These are phyloP conservation scores for Bombus balteatus DNA, from an alignment of 1,140 invertebrate genomes.

Conservation along the genomic window DNA sequence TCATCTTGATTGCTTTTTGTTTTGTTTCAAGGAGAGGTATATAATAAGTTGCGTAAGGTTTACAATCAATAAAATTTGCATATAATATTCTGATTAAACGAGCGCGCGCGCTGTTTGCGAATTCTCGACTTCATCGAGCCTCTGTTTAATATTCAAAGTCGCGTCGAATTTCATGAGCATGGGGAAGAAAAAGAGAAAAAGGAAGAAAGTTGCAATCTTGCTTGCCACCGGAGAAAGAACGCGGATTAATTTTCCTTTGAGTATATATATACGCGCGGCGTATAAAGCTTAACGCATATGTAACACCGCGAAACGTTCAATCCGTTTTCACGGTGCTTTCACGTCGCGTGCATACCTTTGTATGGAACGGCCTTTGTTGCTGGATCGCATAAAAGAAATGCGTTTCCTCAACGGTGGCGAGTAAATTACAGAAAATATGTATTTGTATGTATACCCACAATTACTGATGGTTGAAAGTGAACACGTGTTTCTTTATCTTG, in stretches of 20 bases:
- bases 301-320: constrained; percentile 21
- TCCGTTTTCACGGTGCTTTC: constrained; percentile 57
- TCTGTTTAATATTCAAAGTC: neutral
- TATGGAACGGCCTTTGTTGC: constrained; percentile 51
- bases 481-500: neutral
- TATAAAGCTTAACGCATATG: constrained; percentile 20
- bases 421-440: constrained; percentile 64
- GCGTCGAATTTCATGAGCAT: neutral
- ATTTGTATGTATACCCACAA: neutral
- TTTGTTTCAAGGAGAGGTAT: no score
- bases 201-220: neutral
- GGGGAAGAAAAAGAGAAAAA: neutral
- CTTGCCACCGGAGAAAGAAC: neutral
- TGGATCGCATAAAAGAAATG: constrained; percentile 47
- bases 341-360: constrained; percentile 49
- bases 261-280: neutral
- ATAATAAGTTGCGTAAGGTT: neutral
- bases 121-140: neutral
- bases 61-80: neutral
- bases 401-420: constrained; percentile 49
- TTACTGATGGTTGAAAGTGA: constrained; percentile 2
- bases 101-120: neutral
- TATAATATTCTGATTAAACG: neutral
- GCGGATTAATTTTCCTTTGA: constrained; percentile 15
- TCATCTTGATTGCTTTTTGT: neutral